phyloP scores from a whole-genome alignment of 2,113 vertebrate genomes.

The cattle (Bos taurus) region ARS-UCD2.0 NC_037331.1:20003001-20003500 shows the following conservation, averaged over 20 bases:
- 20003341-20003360: background rate
- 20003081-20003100: background rate
- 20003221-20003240: background rate
- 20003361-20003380: background rate
- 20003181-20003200: too few relatives aligned
- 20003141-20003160: too few relatives aligned
- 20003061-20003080: background rate
- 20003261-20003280: background rate
- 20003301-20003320: background rate
- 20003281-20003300: background rate
- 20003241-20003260: background rate
- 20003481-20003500: too few relatives aligned
- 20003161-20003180: too few relatives aligned
- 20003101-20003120: background rate
- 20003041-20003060: background rate
- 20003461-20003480: background rate
- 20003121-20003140: background rate
- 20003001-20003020: background rate
- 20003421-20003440: background rate
- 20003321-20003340: background rate
- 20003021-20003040: background rate
- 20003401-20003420: background rate
- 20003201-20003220: too few relatives aligned
- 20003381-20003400: background rate
- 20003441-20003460: background rate